phyloP scores from a whole-genome alignment of 2,797 vertebrate species.

The Naso thynnoides region DNA sequence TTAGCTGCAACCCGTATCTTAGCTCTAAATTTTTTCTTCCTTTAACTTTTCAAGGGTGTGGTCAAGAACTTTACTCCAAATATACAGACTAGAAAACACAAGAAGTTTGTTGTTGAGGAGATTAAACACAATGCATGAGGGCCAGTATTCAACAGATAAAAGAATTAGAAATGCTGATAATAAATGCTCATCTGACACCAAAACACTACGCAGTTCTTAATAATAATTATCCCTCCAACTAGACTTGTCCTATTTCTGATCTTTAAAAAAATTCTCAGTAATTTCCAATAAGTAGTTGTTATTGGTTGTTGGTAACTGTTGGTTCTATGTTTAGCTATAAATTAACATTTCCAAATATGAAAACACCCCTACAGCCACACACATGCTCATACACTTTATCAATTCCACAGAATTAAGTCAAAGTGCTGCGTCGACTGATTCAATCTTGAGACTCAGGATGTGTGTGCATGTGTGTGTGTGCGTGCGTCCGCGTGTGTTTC shows the following conservation, averaged over 20 bases:
- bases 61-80: not conserved
- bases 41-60: not conserved
- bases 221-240: not conserved
- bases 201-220: not conserved
- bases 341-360: not conserved
- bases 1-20: no score
- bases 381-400: no score
- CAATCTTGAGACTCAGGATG: slow-evolving; percentile 15
- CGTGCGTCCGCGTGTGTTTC: not conserved
- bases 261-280: not conserved
- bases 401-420: no score
- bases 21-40: not conserved
- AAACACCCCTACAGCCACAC: not conserved
- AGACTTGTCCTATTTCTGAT: not conserved
- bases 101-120: not conserved
- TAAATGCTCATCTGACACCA: not conserved
- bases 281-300: not conserved
- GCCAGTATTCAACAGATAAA: not conserved
- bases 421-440: not conserved
- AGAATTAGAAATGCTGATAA: not conserved
- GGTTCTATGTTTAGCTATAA: not conserved
- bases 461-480: not conserved
- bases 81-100: not conserved
- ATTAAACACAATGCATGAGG: not conserved
- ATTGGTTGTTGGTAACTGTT: no score